Conservation (phyloP, 2,113 vertebrate species). For the Machaerirhynchus nigripectus region DNA sequence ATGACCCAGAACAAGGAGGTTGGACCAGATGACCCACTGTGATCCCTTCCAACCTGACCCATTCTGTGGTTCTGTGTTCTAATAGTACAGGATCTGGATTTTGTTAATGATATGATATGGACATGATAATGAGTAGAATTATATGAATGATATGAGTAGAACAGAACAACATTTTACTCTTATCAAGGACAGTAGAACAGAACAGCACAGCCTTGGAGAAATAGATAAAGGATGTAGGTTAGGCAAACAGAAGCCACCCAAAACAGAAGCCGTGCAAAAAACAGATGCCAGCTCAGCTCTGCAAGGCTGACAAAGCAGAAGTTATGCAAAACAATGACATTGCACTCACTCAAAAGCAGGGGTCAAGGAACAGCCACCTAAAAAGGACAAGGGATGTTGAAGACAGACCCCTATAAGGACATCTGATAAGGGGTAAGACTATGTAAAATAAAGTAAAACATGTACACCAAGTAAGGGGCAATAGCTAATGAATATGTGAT, state of each 20-base stretch:
- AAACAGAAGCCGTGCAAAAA: background rate
- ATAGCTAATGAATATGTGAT: background rate
- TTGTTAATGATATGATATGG: background rate
- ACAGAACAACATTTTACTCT: background rate
- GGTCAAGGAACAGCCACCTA: background rate
- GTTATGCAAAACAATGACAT: background rate
- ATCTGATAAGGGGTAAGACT: too few relatives aligned
- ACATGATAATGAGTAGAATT: background rate
- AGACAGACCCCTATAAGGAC: background rate
- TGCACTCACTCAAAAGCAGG: background rate
- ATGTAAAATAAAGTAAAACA: background rate
- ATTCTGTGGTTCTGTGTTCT: too few relatives aligned
- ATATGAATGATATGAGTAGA: background rate
- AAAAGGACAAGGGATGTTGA: background rate
- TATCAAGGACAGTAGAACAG: background rate
- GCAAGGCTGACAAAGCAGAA: background rate
- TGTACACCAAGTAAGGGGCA: background rate
- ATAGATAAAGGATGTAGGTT: background rate
- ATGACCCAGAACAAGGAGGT: background rate
- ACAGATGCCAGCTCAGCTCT: background rate
- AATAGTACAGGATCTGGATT: background rate
- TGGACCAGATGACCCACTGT: background rate
- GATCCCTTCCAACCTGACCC: background rate
- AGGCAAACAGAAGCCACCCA: background rate
- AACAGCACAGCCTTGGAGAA: background rate